These are phyloP conservation scores for Hippoglossus hippoglossus DNA, from an alignment of 2,797 vertebrate species.

Conservation along the genomic window DNA sequence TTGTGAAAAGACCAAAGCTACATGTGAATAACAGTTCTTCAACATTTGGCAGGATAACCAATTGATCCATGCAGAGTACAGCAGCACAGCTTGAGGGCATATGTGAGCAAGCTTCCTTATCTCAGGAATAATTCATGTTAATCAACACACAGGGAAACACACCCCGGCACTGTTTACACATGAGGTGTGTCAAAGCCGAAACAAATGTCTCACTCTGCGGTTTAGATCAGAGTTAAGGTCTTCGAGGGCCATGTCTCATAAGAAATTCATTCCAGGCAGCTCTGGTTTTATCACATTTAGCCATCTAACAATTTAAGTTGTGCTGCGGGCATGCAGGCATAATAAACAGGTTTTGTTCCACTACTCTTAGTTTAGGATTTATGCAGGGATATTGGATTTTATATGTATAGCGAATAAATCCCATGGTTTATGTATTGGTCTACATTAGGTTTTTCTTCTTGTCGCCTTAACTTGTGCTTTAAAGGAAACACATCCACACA, in stretches of 20 bases:
- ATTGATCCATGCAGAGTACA: background rate
- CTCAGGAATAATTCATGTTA: constrained; percentile 45
- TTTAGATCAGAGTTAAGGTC: constrained; percentile 24
- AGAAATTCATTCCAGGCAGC: constrained; percentile 27
- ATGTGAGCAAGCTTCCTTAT: constrained; percentile 8
- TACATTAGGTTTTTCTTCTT: constrained; percentile 26
- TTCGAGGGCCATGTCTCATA: constrained; percentile 15
- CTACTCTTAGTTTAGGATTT: background rate
- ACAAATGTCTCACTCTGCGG: background rate
- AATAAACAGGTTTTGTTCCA: constrained; percentile 29
- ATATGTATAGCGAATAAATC: constrained; percentile 25
- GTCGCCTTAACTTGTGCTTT: constrained; percentile 13
- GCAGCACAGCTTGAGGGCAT: background rate
- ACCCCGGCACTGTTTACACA: constrained; percentile 23
- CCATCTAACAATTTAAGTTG: constrained; percentile 32
- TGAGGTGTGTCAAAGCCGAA: constrained; percentile 4
- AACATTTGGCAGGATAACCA: background rate
- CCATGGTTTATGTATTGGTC: constrained; percentile 10
- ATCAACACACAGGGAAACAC: constrained; percentile 28
- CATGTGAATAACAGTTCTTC: background rate
- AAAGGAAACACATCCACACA: constrained; percentile 17
- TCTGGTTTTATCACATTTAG: constrained; percentile 28
- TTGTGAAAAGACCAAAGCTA: too few species aligned
- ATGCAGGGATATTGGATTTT: constrained; percentile 10
- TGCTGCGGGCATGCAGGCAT: constrained; percentile 1